Conservation (phyloP, 2,797 vertebrate genomes). For the Bovichtus variegatus region DNA sequence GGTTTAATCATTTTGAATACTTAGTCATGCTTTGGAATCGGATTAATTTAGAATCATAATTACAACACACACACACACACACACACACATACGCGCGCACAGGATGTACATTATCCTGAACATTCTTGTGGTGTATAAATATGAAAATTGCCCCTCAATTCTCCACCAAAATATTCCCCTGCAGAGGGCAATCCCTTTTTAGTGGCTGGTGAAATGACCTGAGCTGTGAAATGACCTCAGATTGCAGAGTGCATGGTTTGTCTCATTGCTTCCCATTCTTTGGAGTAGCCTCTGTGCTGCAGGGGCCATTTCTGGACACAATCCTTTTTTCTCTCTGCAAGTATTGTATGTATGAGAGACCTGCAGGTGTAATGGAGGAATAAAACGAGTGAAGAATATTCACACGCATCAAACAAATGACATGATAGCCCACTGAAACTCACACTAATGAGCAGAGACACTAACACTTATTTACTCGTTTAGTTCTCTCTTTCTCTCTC, state of each 20-base stretch:
- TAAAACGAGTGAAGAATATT: slow-evolving; percentile 2
- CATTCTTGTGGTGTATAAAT: slow-evolving; percentile 20
- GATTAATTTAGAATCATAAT: background rate
- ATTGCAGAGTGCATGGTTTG: slow-evolving; percentile 57
- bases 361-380: slow-evolving; percentile 3
- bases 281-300: slow-evolving; percentile 2
- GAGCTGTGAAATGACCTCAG: slow-evolving; percentile 58
- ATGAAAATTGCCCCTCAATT: slow-evolving; percentile 24
- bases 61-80: background rate
- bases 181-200: slow-evolving; percentile 42
- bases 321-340: slow-evolving; percentile 1
- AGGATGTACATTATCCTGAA: background rate
- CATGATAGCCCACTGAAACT: background rate
- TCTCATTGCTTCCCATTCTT: slow-evolving; percentile 57
- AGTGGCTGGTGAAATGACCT: slow-evolving; percentile 56
- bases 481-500: background rate
- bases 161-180: slow-evolving; percentile 30
- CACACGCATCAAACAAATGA: background rate
- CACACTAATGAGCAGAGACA: background rate
- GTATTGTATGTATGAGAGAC: background rate
- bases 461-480: background rate
- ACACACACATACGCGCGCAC: background rate
- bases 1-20: slow-evolving; percentile 7
- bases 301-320: slow-evolving; percentile 27
- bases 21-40: slow-evolving; percentile 1